Evolutionary conservation across 2,888 invertebrate species (phyloP), one percentile per base, ranked within the genome.

Genomic region (Oxytorus armatus): DNA sequence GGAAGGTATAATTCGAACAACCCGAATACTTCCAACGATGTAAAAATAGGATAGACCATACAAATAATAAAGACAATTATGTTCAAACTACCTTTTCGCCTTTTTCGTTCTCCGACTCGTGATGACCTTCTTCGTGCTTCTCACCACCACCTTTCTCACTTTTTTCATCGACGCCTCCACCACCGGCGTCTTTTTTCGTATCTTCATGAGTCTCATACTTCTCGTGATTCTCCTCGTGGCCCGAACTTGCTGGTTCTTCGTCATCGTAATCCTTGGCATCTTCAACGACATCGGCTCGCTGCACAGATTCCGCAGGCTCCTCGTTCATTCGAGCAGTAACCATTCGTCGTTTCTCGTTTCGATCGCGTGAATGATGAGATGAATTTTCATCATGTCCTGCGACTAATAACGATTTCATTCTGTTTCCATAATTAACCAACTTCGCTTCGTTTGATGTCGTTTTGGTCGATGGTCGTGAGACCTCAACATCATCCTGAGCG

Each of bases 41-140:
- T 11, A 39, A 39, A 39, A 39, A 39, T 11, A 39, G 10, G n/a
- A n/a, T n/a, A n/a, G n/a, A n/a, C n/a, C n/a, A n/a, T n/a, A n/a
- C n/a, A n/a, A n/a, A n/a, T n/a, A n/a, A n/a, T n/a, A n/a, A n/a
- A n/a, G n/a, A n/a, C n/a, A n/a, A n/a, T n/a, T n/a, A 7, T 39
- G 8, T 3, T 1, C 1, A 39, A 39, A 49, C 86, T 74, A 87
- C 87, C 79, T 92, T 91, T 25, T 92, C 89, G 8, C 88, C 91
- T 44, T 90, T 88, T 39, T 89, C 85, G 1, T 90, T 91, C 49
- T 89, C 83, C 68, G 83, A 79, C 3, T 84, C 85, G 47, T 90
- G 89, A 73, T 92, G 90, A 3, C 89, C 92, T 75, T 90, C 83
- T 68, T 88, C 88, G 61, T 85, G 87, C 23, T 85, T 81, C 10